Evolutionary conservation across 2,797 vertebrate genomes (phyloP), one percentile per base, ranked within the genome.

Genomic region (Gambelia wislizenii): DNA sequence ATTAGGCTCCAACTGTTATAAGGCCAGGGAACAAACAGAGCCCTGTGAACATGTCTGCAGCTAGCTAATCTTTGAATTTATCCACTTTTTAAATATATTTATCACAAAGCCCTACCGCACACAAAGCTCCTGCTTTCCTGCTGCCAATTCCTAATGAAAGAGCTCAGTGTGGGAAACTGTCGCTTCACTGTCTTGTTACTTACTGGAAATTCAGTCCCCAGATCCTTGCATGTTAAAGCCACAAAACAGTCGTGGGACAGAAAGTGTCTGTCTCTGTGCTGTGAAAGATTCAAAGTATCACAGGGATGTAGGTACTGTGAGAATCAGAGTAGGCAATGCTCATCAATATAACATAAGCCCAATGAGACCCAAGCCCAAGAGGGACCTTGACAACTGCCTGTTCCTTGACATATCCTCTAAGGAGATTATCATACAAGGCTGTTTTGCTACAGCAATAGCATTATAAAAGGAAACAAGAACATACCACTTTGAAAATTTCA

Each of bases 1-100:
- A 94, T 93, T 91, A 91, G 88, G 83, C 90, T 61, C 88, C 91
- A 91, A 91, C 42, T 90, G 90, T 59, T 89, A 92, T 89, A 89
- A 94, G 90, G 52, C 64, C 1, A 0, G 76, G 74, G 84, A 90
- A 94, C 91, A 95, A 96, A 92, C 79, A 92, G 74, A 80, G 88
- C 92, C 93, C 81, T 1, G 1, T 67, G 81, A 67, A 76, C 70
- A 83, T 83, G 81, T 67, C 44, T 83, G 74, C 81, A 76, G 80
- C 54, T 27, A 49, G 56, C 54, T 76, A 74, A 88, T 44, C 80
- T 83, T 27, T 75, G 80, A 83, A 88, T 83, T 83, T 83, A 83
- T 83, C 72, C 36, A 22, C 56, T 67, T 39, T 92, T 77, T 70
- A 74, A 42, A 42, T 91, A 52, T 22, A 88, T 92, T 91, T 91